These are phyloP conservation scores for Crocallis elinguaria DNA, from an alignment of 2,888 invertebrate genomes.

Conservation along the genomic window DNA sequence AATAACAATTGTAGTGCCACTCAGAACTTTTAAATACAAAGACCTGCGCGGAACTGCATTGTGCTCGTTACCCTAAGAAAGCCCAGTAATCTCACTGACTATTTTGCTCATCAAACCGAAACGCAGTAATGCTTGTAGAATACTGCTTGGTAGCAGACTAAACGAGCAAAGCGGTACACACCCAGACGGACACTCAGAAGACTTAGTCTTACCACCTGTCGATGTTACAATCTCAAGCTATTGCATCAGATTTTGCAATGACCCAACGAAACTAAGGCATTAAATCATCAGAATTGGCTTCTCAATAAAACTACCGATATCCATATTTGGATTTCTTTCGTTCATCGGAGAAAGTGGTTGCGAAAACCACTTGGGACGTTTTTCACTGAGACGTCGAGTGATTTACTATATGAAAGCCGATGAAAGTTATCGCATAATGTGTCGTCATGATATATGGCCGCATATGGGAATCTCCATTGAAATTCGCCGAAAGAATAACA, in stretches of 20 bases:
- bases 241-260: not conserved
- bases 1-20: no score
- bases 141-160: no score
- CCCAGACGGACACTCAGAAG: no score
- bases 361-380: slow-evolving; percentile 15
- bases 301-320: slow-evolving; percentile 3
- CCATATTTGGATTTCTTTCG: slow-evolving; percentile 13
- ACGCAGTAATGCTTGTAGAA: no score
- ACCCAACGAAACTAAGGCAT: slow-evolving; percentile 10
- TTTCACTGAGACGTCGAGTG: slow-evolving; percentile 27
- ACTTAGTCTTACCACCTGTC: no score
- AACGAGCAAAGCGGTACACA: no score
- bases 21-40: no score
- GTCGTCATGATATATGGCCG: slow-evolving; percentile 4
- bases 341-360: slow-evolving; percentile 13
- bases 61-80: no score
- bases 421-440: slow-evolving; percentile 30
- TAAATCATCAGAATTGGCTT: slow-evolving; percentile 8
- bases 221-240: not conserved
- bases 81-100: no score
- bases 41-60: no score
- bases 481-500: not conserved
- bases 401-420: slow-evolving; percentile 36
- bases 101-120: no score
- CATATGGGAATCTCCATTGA: not conserved